Conservation (phyloP, 2,797 vertebrate genomes). For the Emys orbicularis region DNA sequence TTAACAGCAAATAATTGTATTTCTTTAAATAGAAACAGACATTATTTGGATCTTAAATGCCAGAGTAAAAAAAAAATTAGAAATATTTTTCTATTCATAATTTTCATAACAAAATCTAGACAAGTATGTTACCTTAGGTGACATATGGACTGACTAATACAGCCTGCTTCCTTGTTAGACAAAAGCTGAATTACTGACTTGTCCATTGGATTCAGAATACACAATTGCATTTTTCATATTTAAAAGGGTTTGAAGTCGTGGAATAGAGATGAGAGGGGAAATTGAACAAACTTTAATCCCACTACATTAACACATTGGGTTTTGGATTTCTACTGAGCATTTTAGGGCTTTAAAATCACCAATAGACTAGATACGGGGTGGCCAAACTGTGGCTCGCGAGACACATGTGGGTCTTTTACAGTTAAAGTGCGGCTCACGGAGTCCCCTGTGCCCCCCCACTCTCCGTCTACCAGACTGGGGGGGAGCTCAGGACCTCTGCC, state of each 20-base stretch:
- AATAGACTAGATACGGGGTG: background rate
- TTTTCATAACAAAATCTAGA: slow-evolving; percentile 36
- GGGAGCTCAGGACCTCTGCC: too few species aligned
- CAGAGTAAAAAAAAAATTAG: slow-evolving; percentile 23
- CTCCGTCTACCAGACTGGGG: too few species aligned
- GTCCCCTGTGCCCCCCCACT: too few species aligned
- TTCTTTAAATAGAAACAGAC: slow-evolving; percentile 60
- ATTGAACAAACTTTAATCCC: background rate
- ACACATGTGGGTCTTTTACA: too few species aligned
- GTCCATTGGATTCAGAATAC: background rate
- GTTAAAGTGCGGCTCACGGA: too few species aligned
- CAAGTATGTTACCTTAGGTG: background rate
- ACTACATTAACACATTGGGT: background rate
- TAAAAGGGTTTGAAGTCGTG: background rate
- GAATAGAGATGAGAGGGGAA: background rate
- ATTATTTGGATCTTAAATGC: slow-evolving; percentile 42
- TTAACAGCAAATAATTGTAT: slow-evolving; percentile 60
- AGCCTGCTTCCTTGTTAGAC: background rate
- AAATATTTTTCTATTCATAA: slow-evolving; percentile 15
- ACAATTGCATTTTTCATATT: background rate
- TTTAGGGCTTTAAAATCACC: background rate
- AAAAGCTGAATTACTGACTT: background rate
- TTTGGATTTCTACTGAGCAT: background rate
- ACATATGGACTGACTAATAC: background rate
- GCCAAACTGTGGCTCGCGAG: too few species aligned